These are phyloP conservation scores for Nephrotoma flavescens DNA, from an alignment of 2,888 invertebrate genomes.

Conservation along the genomic window DNA sequence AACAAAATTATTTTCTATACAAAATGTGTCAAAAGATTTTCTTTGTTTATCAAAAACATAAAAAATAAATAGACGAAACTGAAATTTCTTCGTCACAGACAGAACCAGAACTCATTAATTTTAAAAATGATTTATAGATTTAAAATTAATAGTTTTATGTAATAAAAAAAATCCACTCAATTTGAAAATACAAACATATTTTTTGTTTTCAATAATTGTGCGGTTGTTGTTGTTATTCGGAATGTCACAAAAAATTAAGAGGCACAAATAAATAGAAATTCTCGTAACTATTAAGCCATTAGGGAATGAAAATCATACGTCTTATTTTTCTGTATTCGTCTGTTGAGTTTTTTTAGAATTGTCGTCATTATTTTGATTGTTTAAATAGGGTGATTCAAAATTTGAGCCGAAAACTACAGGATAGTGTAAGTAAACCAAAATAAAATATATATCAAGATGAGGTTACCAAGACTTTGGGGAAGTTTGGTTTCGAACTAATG, in stretches of 20 bases:
- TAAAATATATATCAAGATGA: no score
- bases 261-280: background rate
- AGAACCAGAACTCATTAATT: background rate
- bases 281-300: background rate
- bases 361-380: background rate
- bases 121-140: background rate
- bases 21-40: background rate
- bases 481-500: no score
- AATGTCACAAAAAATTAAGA: background rate
- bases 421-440: no score
- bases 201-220: background rate
- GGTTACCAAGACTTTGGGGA: no score
- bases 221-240: background rate
- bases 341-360: background rate
- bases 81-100: background rate
- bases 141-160: background rate
- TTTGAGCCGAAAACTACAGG: no score
- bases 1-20: background rate
- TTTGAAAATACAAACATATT: background rate
- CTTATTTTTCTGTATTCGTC: background rate
- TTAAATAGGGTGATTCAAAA: background rate
- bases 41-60: background rate
- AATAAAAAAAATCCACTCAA: background rate
- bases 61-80: background rate
- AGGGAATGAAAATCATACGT: background rate